A percentile compares a stretch with the other conserved stretches of the same genome.
These are phyloP conservation scores for Strigamia maritima DNA, from an alignment of 2,888 invertebrate species.

Conservation along the genomic window DNA sequence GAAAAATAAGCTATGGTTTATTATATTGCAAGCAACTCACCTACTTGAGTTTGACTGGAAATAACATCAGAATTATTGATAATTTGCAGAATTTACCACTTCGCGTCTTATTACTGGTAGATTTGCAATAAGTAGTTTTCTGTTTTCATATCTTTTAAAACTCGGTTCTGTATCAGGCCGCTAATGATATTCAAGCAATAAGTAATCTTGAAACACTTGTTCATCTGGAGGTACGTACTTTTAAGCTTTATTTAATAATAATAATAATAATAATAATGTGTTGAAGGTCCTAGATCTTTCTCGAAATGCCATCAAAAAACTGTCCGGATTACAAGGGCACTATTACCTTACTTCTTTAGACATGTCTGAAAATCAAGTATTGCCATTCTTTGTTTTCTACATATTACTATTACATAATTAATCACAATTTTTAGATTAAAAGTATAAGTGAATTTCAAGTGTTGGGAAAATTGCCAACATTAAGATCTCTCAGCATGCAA, in stretches of 20 bases:
- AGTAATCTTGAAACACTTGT: neutral
- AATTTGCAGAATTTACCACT: neutral
- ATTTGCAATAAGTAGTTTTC: neutral
- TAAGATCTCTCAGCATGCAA: neutral
- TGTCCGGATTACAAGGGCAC: neutral
- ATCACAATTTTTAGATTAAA: neutral
- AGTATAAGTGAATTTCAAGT: neutral
- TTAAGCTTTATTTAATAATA: neutral
- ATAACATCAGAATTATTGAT: neutral
- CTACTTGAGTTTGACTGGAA: neutral
- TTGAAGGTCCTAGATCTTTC: neutral
- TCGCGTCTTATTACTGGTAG: neutral
- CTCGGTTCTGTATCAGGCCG: neutral
- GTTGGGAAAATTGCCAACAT: neutral
- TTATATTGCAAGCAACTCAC: neutral
- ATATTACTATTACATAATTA: neutral
- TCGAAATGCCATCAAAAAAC: neutral
- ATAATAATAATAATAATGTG: neutral
- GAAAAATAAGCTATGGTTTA: neutral
- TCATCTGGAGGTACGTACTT: slow-evolving; percentile 16
- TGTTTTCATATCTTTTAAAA: neutral
- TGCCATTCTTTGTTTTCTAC: neutral
- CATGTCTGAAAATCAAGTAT: neutral
- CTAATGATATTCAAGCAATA: slow-evolving; percentile 7
- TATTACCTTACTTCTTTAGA: neutral